Conservation (phyloP, 2,797 vertebrate genomes). For the Pangasius macronema region DNA sequence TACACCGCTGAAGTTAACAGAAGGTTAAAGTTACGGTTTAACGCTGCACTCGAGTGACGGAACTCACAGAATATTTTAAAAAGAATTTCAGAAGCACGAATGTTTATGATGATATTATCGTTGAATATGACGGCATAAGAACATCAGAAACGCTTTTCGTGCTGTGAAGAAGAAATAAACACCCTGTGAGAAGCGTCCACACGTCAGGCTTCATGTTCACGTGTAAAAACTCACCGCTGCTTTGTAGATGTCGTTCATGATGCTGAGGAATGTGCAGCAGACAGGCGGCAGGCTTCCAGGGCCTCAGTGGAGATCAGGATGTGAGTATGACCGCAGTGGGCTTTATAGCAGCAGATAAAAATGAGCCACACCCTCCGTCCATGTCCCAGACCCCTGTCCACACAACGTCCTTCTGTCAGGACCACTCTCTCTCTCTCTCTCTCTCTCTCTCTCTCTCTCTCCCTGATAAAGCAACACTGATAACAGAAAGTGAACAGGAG, state of each 20-base stretch:
- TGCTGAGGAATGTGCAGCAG: not conserved
- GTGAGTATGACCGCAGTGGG: not conserved
- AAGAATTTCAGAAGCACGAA: not conserved
- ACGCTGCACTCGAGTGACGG: not conserved
- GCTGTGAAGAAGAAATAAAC: not conserved
- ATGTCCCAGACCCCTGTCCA: not conserved
- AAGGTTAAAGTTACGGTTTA: not conserved
- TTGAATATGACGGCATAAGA: not conserved
- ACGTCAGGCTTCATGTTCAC: not conserved
- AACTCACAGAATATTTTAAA: not conserved
- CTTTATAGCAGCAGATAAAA: conserved; percentile 7
- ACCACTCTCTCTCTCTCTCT: not conserved
- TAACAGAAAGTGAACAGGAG: not conserved
- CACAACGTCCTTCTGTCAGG: not conserved
- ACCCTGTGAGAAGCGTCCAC: not conserved
- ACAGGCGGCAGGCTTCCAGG: not conserved
- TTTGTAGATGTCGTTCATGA: conserved; percentile 32
- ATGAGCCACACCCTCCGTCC: not conserved
- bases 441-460: not conserved
- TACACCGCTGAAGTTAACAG: not conserved
- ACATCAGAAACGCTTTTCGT: not conserved
- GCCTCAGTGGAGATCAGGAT: conserved; percentile 6
- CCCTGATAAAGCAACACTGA: conserved; percentile 20
- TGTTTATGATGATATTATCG: not conserved
- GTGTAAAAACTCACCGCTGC: conserved; percentile 20